Conservation (phyloP, 1,140 invertebrate species). For the Eriosoma lanigerum region DNA sequence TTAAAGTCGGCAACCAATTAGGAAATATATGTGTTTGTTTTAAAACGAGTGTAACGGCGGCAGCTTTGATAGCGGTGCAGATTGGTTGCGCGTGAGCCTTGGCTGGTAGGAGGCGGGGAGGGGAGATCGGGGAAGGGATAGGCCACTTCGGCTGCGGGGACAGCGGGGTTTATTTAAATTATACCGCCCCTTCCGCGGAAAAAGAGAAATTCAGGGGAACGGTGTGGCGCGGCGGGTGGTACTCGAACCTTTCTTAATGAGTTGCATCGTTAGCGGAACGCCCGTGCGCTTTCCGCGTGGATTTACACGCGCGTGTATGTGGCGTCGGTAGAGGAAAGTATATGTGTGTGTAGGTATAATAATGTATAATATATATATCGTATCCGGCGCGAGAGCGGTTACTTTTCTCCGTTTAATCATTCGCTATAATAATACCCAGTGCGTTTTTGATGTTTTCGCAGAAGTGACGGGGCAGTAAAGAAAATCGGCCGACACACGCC, state of each 20-base stretch:
- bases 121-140: background rate
- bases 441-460: slow-evolving; percentile 18
- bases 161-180: slow-evolving; percentile 36
- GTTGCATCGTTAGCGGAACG: slow-evolving; percentile 47
- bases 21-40: slow-evolving; percentile 44
- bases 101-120: too few relatives aligned
- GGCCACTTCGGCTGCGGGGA: background rate
- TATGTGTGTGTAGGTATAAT: too few relatives aligned
- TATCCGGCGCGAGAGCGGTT: background rate
- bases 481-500: background rate
- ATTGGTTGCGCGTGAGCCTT: too few relatives aligned
- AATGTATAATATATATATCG: too few relatives aligned
- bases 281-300: slow-evolving; percentile 7
- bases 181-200: slow-evolving; percentile 17
- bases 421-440: background rate
- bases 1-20: slow-evolving; percentile 51
- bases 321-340: background rate
- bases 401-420: slow-evolving; percentile 34
- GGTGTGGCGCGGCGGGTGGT: background rate
- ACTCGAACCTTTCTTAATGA: slow-evolving; percentile 47
- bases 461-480: too few relatives aligned
- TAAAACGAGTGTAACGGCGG: slow-evolving; percentile 22
- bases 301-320: too few relatives aligned
- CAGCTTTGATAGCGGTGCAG: background rate
- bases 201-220: slow-evolving; percentile 23